Conservation (phyloP, 2,113 vertebrate species). For the Rhinopomastus cyanomelas region DNA sequence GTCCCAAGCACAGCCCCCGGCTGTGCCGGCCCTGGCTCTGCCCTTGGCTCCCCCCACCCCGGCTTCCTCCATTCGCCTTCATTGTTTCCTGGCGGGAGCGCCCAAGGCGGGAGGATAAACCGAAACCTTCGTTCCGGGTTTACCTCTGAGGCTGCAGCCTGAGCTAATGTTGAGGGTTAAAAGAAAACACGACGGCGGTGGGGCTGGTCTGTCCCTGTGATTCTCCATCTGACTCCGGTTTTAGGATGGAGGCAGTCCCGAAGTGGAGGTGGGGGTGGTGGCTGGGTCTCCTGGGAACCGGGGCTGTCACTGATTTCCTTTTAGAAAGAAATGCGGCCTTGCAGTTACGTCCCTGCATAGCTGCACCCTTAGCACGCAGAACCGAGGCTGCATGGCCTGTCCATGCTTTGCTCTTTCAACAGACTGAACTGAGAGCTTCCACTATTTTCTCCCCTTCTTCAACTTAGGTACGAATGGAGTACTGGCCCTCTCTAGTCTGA, state of each 20-base stretch:
- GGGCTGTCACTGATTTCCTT: background rate
- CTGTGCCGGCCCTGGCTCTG: background rate
- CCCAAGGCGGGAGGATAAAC: background rate
- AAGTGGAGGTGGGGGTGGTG: background rate
- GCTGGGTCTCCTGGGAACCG: background rate
- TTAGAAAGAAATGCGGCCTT: background rate
- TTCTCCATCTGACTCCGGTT: background rate
- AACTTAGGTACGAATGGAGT: background rate
- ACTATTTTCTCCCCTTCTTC: background rate
- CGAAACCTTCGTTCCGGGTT: background rate
- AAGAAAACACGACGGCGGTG: background rate
- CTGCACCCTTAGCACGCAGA: background rate
- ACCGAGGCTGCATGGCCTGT: background rate
- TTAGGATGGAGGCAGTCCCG: background rate
- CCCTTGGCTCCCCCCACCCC: background rate
- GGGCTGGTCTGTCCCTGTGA: background rate
- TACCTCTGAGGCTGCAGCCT: background rate
- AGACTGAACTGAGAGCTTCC: background rate
- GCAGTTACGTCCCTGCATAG: background rate
- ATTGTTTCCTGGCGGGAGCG: constrained; percentile 21
- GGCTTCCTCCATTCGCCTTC: background rate
- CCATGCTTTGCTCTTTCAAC: accelerated
- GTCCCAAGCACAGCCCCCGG: background rate
- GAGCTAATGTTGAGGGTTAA: accelerated
- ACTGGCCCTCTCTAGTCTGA: background rate